Evolutionary conservation across 2,888 invertebrate species (phyloP), one percentile per base, ranked within the genome.

Genomic region (Caenorhabditis zanzibari): DNA sequence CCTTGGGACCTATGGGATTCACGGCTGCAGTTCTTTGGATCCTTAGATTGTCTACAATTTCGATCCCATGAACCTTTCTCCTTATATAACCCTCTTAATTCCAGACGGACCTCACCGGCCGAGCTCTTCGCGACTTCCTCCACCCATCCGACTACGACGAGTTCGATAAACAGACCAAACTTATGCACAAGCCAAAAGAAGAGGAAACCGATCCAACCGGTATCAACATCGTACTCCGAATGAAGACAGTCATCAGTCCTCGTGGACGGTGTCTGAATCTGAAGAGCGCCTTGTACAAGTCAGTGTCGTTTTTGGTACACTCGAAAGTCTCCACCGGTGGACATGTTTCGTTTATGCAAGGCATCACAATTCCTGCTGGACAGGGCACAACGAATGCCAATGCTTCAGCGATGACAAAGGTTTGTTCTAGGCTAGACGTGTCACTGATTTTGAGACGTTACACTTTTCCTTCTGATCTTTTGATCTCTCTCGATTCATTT

Each of bases 101-200:
- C 28, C 91, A 98, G 97, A 95, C 97, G 94, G 98, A 98, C 93
- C 94, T 98, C 92, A 95, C 98, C 95, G 98, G 98, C 0, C 96
- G 97, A 92, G 96, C 95, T 92, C 95, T 98, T 52, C 96, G 95
- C 93, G 97, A 98, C 92, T 97, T 96, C 93, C 95, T 96, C 85
- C 97, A 98, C 93, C 96, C 96, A 4, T 96, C 97, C 92, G 98
- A 98, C 93, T 97, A 97, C 92, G 96, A 96, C 38, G 97, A 98
- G 93, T 95, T 97, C 41, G 94, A 79, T 12, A 71, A 54, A 35
- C 79, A 79, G 32, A 52, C 71, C 26, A 79, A 79, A 32, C 22
- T 79, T 10, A 9, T 82, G 19, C 73, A 79, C 59, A 77, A 56
- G 56, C 80, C 79, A 38, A 72, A 61, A 12, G 68, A 59, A 54